Percentiles rank a stretch among this genome's conserved stretches.
phyloP scores from a whole-genome alignment of 2,888 invertebrate genomes.

The Silvanus unidentatus region DNA sequence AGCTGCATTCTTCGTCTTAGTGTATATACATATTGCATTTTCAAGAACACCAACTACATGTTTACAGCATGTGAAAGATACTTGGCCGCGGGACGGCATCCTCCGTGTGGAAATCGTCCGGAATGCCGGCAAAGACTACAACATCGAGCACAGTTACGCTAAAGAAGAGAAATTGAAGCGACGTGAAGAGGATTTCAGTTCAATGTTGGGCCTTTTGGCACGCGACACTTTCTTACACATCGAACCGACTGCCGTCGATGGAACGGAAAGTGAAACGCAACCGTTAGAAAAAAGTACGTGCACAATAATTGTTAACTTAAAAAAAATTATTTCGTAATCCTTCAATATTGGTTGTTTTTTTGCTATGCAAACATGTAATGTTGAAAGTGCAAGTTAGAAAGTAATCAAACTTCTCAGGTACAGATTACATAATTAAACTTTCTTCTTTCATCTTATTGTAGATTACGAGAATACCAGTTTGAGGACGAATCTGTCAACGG shows the following conservation, averaged over 20 bases:
- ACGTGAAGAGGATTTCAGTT: constrained; percentile 54
- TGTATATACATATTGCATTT: constrained; percentile 93
- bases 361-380: too few species aligned
- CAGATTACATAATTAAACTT: too few species aligned
- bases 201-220: constrained; percentile 58
- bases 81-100: constrained; percentile 95
- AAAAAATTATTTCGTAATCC: too few species aligned
- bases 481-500: too few species aligned
- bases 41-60: constrained; percentile 91
- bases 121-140: constrained; percentile 67
- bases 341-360: too few species aligned
- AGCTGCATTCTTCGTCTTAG: constrained; percentile 80
- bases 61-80: constrained; percentile 76
- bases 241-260: constrained; percentile 59
- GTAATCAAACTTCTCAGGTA: too few species aligned
- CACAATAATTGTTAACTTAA: too few species aligned
- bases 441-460: background rate
- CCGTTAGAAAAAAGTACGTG: constrained; percentile 22
- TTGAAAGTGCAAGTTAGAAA: too few species aligned
- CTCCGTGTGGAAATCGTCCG: constrained; percentile 82
- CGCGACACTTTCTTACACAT: constrained; percentile 65
- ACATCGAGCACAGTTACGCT: constrained; percentile 75
- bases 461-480: background rate
- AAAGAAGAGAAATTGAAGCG: constrained; percentile 70
- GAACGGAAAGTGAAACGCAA: constrained; percentile 43